These are phyloP conservation scores for Chloroclysta siterata DNA, from an alignment of 2,888 invertebrate species.

Conservation along the genomic window DNA sequence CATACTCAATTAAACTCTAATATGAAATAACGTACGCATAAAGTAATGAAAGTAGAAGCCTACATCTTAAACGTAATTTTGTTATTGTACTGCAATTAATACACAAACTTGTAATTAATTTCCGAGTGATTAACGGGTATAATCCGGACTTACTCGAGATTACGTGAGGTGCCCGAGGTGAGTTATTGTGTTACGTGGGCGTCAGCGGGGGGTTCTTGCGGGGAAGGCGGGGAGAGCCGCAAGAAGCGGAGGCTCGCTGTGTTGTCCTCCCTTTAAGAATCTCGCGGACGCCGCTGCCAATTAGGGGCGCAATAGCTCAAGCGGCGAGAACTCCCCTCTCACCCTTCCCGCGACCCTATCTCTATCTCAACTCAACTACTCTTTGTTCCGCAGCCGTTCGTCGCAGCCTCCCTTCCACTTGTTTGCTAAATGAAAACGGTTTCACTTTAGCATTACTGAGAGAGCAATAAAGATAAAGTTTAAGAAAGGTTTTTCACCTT, in stretches of 20 bases:
- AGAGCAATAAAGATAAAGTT: conserved; percentile 69
- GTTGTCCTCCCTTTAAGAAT: conserved; percentile 84
- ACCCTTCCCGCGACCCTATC: conserved; percentile 46
- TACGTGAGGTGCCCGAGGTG: conserved; percentile 79
- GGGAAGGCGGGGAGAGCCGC: conserved; percentile 55
- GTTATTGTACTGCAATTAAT: conserved; percentile 83
- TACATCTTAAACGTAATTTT: conserved; percentile 69
- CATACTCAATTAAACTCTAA: conserved; percentile 3
- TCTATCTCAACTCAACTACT: conserved; percentile 60
- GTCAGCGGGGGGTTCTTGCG: conserved; percentile 48
- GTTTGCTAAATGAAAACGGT: conserved; percentile 80
- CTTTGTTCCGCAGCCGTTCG: conserved; percentile 73
- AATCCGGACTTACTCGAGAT: conserved; percentile 83
- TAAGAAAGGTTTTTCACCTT: conserved; percentile 66
- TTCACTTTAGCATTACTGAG: conserved; percentile 75
- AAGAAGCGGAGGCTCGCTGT: conserved; percentile 77
- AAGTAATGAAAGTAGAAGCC: conserved; percentile 36
- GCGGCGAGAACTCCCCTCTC: conserved; percentile 68
- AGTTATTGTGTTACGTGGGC: conserved; percentile 77
- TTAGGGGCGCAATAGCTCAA: conserved; percentile 85
- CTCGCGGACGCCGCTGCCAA: conserved; percentile 85
- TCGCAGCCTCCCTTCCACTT: conserved; percentile 67
- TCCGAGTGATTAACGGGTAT: conserved; percentile 83
- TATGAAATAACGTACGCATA: conserved; percentile 17
- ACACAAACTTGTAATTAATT: conserved; percentile 84